Conservation (phyloP, 2,888 invertebrate species). For the Meganola albula region DNA sequence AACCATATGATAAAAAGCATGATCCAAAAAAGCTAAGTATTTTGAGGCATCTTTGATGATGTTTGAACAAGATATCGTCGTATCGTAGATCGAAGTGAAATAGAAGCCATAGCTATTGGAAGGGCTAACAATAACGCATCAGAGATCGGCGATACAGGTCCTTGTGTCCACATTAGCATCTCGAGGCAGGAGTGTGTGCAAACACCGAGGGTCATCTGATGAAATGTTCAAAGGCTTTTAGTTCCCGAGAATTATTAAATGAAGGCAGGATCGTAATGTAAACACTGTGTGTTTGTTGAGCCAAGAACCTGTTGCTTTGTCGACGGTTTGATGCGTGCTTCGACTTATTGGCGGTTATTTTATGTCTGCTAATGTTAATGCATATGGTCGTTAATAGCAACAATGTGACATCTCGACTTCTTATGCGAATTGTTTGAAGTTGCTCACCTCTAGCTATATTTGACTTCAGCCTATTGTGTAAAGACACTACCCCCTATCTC, state of each 20-base stretch:
- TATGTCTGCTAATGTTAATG: slow-evolving; percentile 72
- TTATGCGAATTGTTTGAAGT: slow-evolving; percentile 4
- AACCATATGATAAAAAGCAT: slow-evolving; percentile 9
- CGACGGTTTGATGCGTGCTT: slow-evolving; percentile 68
- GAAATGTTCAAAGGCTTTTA: slow-evolving; percentile 79
- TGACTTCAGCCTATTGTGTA: slow-evolving; percentile 24
- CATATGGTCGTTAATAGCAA: slow-evolving; percentile 60
- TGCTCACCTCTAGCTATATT: slow-evolving; percentile 26
- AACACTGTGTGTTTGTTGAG: slow-evolving; percentile 70
- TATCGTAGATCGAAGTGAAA: slow-evolving; percentile 59
- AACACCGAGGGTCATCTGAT: slow-evolving; percentile 77
- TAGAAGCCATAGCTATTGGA: slow-evolving; percentile 60
- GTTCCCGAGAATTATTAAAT: slow-evolving; percentile 79
- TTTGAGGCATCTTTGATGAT: slow-evolving; percentile 48
- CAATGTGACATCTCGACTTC: slow-evolving; percentile 51
- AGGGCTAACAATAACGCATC: slow-evolving; percentile 70
- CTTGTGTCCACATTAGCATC: slow-evolving; percentile 78
- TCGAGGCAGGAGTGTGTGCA: slow-evolving; percentile 74
- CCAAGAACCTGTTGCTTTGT: slow-evolving; percentile 75
- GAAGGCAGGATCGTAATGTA: slow-evolving; percentile 77
- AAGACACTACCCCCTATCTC: slow-evolving; percentile 1
- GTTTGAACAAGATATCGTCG: slow-evolving; percentile 57
- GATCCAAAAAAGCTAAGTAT: slow-evolving; percentile 27
- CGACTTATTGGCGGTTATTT: slow-evolving; percentile 74
- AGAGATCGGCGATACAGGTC: slow-evolving; percentile 75